phyloP scores from a whole-genome alignment of 2,797 vertebrate species.

The Limnodromus scolopaceus region DNA sequence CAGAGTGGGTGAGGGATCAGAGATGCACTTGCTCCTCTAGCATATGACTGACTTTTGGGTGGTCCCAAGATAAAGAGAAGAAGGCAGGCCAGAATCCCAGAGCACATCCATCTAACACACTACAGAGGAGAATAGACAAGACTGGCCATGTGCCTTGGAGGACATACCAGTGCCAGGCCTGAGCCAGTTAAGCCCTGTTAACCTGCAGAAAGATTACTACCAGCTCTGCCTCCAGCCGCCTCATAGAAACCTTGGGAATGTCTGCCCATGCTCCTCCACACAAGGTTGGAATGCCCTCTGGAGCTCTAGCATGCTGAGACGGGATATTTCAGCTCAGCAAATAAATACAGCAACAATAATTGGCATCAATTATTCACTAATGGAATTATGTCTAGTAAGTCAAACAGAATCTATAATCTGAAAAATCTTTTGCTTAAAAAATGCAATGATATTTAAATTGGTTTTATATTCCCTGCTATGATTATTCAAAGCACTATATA shows the following conservation, averaged over 20 bases:
- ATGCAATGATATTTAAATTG: constrained; percentile 8
- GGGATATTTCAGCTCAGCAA: neutral
- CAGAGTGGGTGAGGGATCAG: neutral
- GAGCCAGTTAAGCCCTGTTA: neutral
- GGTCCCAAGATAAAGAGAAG: neutral
- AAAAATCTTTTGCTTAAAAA: constrained; percentile 37
- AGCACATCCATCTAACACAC: neutral
- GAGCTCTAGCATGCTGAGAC: neutral
- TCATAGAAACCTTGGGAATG: neutral
- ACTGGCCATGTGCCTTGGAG: neutral
- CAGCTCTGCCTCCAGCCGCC: neutral
- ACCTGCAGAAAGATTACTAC: neutral
- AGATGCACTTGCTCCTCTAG: neutral
- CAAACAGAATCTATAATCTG: constrained; percentile 31
- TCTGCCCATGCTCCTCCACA: neutral
- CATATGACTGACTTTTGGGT: neutral
- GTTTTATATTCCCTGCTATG: constrained; percentile 19
- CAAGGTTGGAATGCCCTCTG: neutral
- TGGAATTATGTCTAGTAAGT: constrained; percentile 6
- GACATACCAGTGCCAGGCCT: accelerated
- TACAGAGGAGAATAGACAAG: neutral
- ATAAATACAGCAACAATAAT: constrained; percentile 35
- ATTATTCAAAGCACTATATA: constrained; percentile 18
- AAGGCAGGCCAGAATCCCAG: neutral
- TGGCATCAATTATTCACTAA: constrained; percentile 35